phyloP scores from a whole-genome alignment of 1,140 invertebrate genomes.

The Lepidotrigona ventralis region DNA sequence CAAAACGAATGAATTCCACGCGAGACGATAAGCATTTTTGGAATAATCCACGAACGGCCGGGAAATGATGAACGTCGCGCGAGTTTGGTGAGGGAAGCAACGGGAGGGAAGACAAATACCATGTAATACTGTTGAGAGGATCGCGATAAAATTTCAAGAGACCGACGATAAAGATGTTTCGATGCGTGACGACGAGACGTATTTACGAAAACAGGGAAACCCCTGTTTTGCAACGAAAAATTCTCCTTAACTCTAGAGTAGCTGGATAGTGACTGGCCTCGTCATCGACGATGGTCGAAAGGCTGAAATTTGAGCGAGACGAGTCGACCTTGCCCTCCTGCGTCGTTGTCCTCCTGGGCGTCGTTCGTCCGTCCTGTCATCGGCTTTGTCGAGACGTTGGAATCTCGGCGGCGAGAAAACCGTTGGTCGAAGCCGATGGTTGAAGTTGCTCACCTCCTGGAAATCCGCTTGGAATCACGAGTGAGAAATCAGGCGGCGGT shows the following conservation, averaged over 20 bases:
- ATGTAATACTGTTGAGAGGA: slow-evolving; percentile 75
- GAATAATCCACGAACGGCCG: not conserved
- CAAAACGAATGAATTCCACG: not conserved
- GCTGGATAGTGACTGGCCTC: not conserved
- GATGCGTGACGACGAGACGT: not conserved
- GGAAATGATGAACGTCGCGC: slow-evolving; percentile 5
- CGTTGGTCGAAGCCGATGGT: not conserved
- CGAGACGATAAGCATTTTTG: not conserved
- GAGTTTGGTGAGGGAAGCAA: slow-evolving; percentile 12
- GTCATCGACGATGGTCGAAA: not conserved
- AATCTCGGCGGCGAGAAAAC: not conserved
- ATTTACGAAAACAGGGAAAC: not conserved
- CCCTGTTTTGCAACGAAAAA: not conserved
- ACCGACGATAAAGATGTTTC: not conserved
- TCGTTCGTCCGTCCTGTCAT: slow-evolving; percentile 22
- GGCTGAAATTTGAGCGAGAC: not conserved
- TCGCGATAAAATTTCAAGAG: slow-evolving; percentile 18
- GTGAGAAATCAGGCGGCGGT: slow-evolving; percentile 30
- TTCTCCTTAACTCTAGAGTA: not conserved
- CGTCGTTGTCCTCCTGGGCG: not conserved
- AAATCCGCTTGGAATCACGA: slow-evolving; percentile 1
- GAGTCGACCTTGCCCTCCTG: not conserved
- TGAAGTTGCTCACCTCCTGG: not conserved
- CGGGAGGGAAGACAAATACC: slow-evolving; percentile 59
- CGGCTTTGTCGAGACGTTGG: slow-evolving; percentile 24